Conservation (phyloP, 1,140 invertebrate genomes). For the Sinella curviseta region DNA sequence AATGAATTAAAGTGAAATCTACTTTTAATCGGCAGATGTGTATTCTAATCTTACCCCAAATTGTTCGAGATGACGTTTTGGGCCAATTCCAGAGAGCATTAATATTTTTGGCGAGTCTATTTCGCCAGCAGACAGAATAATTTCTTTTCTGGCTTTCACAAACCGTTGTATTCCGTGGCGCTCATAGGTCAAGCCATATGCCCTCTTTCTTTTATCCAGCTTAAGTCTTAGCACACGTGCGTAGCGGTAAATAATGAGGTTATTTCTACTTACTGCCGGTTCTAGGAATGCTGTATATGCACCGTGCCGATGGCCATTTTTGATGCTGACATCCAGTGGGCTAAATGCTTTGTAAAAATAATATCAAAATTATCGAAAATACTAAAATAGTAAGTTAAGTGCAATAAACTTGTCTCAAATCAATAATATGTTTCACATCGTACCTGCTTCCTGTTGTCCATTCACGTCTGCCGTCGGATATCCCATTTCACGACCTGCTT, state of each 20-base stretch:
- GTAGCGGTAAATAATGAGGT: conserved; percentile 66
- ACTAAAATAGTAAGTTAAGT: no score
- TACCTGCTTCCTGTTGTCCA: conserved; percentile 78
- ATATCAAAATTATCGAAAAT: no score
- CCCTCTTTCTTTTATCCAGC: conserved; percentile 12
- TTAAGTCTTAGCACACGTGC: conserved; percentile 60
- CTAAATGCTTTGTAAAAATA: conserved; percentile 60
- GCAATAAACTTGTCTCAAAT: no score
- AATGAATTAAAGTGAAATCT: no score
- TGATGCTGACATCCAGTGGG: conserved; percentile 65
- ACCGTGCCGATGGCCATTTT: conserved; percentile 69
- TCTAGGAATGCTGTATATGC: conserved; percentile 72
- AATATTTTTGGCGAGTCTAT: no score
- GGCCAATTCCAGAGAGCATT: no score
- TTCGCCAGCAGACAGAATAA: conserved; percentile 53
- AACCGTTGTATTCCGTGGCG: no score
- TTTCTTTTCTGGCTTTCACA: conserved; percentile 49
- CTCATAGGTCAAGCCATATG: conserved; percentile 37
- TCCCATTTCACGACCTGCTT: conserved; percentile 83
- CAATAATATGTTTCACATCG: no score
- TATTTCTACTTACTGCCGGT: conserved; percentile 63
- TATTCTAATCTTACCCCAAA: background rate
- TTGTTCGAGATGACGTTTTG: no score
- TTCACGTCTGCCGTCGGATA: conserved; percentile 85
- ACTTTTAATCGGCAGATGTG: background rate